phyloP scores from a whole-genome alignment of 2,113 vertebrate species.

The Bos indicus region DNA sequence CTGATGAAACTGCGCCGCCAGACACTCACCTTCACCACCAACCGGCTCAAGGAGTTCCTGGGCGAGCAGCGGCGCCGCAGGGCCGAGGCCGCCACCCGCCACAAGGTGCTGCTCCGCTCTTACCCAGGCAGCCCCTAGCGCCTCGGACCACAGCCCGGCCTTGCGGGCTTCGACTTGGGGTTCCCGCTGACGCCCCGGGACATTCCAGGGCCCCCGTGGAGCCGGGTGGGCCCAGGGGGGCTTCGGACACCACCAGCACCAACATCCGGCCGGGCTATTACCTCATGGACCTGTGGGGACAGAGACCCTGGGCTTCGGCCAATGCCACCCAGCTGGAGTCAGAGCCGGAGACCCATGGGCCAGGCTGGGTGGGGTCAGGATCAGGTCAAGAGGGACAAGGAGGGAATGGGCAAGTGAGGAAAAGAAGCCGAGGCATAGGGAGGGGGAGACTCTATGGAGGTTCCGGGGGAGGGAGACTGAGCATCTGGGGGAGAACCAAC shows the following conservation, averaged over 20 bases:
- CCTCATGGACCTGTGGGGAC: constrained; percentile 61
- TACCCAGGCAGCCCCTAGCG: constrained; percentile 84
- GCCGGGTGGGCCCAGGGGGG: neutral
- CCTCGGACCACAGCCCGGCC: constrained; percentile 76
- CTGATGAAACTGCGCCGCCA: constrained; percentile 97
- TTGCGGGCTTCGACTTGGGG: constrained; percentile 21
- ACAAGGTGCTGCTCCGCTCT: constrained; percentile 98
- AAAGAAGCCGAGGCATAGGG: neutral
- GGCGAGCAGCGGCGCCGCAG: constrained; percentile 90
- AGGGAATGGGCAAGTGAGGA: neutral
- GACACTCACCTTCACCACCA: constrained; percentile 97
- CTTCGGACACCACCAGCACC: constrained; percentile 69
- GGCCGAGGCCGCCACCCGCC: constrained; percentile 87
- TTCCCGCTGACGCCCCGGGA: constrained; percentile 58
- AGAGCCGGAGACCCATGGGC: constrained; percentile 22
- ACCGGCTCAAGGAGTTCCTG: constrained; percentile 95
- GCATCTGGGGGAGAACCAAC: neutral
- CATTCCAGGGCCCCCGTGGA: constrained; percentile 78
- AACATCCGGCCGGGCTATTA: constrained; percentile 63
- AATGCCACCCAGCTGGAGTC: neutral
- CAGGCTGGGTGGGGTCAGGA: constrained; percentile 38
- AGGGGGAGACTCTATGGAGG: neutral
- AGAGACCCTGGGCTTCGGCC: constrained; percentile 2
- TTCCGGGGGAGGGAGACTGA: neutral
- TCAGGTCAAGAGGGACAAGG: constrained; percentile 3